Evolutionary conservation across 2,113 vertebrate genomes (phyloP).

Genomic region (Beaufortia kweichowensis): DNA sequence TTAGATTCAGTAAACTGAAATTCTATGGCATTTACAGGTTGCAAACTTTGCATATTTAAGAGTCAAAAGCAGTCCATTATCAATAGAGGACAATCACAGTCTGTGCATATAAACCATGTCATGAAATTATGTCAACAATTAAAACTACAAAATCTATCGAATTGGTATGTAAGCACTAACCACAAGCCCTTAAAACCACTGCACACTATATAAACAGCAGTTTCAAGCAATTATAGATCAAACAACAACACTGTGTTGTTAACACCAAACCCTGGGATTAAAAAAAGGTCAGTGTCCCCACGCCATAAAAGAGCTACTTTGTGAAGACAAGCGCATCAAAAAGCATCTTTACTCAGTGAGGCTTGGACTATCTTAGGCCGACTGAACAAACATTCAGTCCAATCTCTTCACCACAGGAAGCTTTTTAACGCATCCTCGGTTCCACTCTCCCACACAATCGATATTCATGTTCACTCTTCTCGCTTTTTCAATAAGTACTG

Average conservation of each 20-base stretch:
- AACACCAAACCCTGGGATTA: neutral
- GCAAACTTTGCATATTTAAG: slow-evolving; percentile 42
- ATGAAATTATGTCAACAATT: too few species aligned
- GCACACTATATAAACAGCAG: neutral
- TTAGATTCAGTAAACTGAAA: slow-evolving; percentile 54
- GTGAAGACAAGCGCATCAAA: slow-evolving; percentile 9
- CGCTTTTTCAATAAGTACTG: slow-evolving; percentile 37
- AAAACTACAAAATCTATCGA: too few species aligned
- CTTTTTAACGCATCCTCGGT: slow-evolving; percentile 44
- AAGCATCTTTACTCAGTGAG: slow-evolving; percentile 30
- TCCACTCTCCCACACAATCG: slow-evolving; percentile 44
- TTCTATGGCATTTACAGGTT: slow-evolving; percentile 62
- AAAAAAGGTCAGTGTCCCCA: neutral
- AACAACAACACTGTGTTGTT: neutral
- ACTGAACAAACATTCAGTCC: slow-evolving; percentile 41
- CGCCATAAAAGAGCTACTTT: neutral
- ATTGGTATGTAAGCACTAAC: too few species aligned
- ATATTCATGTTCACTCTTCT: slow-evolving; percentile 47
- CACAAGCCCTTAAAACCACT: neutral
- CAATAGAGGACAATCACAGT: too few species aligned
- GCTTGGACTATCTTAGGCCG: slow-evolving; percentile 13
- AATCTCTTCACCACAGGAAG: slow-evolving; percentile 32
- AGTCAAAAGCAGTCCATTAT: too few species aligned
- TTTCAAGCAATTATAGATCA: neutral
- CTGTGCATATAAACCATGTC: too few species aligned